phyloP scores from a whole-genome alignment of 2,888 invertebrate genomes.

The Oeneis ivallda region DNA sequence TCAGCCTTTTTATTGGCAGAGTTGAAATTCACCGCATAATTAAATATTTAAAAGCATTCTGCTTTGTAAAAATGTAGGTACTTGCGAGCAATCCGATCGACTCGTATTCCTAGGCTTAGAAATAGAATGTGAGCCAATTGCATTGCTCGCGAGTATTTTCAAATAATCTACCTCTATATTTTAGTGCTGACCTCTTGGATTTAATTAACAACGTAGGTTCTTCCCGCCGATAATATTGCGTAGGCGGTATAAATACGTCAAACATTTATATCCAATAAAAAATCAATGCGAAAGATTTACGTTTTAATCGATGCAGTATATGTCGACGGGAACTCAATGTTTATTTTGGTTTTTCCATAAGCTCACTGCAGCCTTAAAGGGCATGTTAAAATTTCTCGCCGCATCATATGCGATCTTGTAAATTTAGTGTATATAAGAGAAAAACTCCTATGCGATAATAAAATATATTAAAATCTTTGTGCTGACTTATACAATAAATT shows the following conservation, averaged over 20 bases:
- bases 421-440: constrained; percentile 77
- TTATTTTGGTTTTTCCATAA: constrained; percentile 51
- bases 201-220: constrained; percentile 6
- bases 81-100: no score
- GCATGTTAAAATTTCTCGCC: constrained; percentile 59
- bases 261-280: background rate
- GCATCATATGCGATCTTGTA: constrained; percentile 76
- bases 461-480: constrained; percentile 82
- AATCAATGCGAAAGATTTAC: background rate
- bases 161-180: background rate
- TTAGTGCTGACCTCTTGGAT: constrained; percentile 18
- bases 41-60: background rate
- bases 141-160: background rate
- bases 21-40: background rate
- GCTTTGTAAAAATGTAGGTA: background rate
- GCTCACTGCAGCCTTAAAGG: constrained; percentile 62
- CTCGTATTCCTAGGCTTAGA: no score
- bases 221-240: constrained; percentile 13
- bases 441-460: constrained; percentile 80
- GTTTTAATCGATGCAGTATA: constrained; percentile 1
- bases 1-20: constrained; percentile 3
- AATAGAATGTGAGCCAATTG: no score
- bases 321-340: constrained; percentile 25
- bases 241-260: background rate
- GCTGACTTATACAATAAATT: constrained; percentile 80